Conservation (phyloP, 2,888 invertebrate species). For the Drosophila cognata region DNA sequence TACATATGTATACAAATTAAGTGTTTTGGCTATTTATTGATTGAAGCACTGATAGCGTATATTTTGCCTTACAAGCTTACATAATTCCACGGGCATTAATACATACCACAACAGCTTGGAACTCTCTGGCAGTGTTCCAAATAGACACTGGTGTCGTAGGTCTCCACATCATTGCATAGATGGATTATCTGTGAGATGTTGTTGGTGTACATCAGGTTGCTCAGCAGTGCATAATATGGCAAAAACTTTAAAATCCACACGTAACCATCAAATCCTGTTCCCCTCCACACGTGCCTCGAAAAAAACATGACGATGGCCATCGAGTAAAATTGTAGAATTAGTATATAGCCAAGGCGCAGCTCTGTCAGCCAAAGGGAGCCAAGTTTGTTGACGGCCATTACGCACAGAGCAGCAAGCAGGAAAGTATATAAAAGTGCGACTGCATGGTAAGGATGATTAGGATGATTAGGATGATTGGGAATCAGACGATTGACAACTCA, state of each 20-base stretch:
- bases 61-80: neutral
- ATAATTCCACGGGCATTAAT: neutral
- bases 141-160: conserved; percentile 44
- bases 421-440: conserved; percentile 22
- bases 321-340: conserved; percentile 29
- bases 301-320: conserved; percentile 39
- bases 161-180: conserved; percentile 44
- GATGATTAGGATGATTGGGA: no score
- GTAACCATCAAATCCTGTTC: neutral
- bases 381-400: conserved; percentile 40
- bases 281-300: neutral
- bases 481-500: conserved; percentile 17
- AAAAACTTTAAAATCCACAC: neutral
- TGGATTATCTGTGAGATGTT: neutral
- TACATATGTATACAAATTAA: neutral
- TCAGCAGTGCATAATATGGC: conserved; percentile 39
- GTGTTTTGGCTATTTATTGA: neutral
- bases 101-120: conserved; percentile 62
- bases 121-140: conserved; percentile 41
- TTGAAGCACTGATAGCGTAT: neutral
- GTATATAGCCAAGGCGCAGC: conserved; percentile 29
- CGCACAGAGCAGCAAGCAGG: conserved; percentile 30
- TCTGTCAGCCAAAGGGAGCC: conserved; percentile 35
- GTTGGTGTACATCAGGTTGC: conserved; percentile 24
- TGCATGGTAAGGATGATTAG: neutral